Conservation (phyloP, 2,888 invertebrate species). For the Lacanobia wlatinum region DNA sequence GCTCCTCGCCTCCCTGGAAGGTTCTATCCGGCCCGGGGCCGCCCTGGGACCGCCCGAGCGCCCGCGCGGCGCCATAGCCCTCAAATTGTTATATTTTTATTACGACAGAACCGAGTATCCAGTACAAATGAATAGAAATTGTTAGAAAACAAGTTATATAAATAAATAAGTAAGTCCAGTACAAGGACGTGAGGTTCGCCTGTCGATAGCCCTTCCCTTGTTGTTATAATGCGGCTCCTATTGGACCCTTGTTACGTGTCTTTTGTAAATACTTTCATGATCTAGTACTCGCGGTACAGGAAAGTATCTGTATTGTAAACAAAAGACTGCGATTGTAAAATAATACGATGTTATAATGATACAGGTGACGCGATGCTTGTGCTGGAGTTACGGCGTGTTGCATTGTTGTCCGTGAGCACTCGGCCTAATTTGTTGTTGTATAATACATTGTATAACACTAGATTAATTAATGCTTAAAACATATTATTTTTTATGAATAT, state of each 20-base stretch:
- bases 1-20: neutral
- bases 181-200: constrained; percentile 45
- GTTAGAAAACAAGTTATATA: constrained; percentile 43
- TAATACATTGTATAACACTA: constrained; percentile 79
- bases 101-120: constrained; percentile 44
- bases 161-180: constrained; percentile 50
- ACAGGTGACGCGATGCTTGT: constrained; percentile 49
- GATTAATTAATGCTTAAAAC: constrained; percentile 78
- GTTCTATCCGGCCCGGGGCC: constrained; percentile 9
- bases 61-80: no score
- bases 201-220: constrained; percentile 52
- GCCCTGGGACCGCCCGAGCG: constrained; percentile 1
- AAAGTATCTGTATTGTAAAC: constrained; percentile 62
- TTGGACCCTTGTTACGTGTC: constrained; percentile 61
- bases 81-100: constrained; percentile 55
- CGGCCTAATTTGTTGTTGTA: constrained; percentile 76
- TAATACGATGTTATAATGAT: constrained; percentile 59
- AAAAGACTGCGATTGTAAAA: constrained; percentile 63
- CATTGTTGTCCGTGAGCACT: constrained; percentile 51
- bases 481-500: constrained; percentile 69
- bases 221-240: constrained; percentile 58
- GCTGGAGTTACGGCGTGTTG: constrained; percentile 43
- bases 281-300: constrained; percentile 62
- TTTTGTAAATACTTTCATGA: constrained; percentile 66
- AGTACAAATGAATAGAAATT: constrained; percentile 59